These are phyloP conservation scores for Pogonognathellus flavescens DNA, from an alignment of 1,140 invertebrate species.

Conservation along the genomic window DNA sequence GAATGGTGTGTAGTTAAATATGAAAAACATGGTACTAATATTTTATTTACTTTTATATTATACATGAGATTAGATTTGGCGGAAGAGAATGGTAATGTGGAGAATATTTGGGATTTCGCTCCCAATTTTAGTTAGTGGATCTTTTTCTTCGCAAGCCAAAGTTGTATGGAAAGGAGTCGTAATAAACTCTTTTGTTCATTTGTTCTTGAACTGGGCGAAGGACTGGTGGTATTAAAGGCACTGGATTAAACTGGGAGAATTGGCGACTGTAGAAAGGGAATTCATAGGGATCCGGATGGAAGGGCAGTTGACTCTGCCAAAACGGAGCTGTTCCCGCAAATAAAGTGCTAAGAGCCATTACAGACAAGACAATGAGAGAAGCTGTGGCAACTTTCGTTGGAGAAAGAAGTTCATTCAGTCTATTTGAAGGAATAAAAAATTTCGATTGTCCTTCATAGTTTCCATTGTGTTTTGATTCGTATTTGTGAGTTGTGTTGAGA, in stretches of 20 bases:
- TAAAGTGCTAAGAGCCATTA: conserved; percentile 4
- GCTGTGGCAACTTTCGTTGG: background rate
- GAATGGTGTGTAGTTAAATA: no score
- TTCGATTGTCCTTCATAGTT: background rate
- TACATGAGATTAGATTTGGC: no score
- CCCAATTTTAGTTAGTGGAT: background rate
- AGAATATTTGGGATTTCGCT: no score
- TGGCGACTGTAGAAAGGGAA: background rate
- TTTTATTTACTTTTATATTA: no score
- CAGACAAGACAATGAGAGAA: background rate
- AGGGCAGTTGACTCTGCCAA: background rate
- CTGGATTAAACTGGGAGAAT: background rate
- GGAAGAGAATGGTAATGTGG: no score
- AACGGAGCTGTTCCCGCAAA: conserved; percentile 11
- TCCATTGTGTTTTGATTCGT: background rate
- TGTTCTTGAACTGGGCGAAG: background rate
- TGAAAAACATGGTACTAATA: no score
- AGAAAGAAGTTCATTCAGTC: background rate
- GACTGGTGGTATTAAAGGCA: background rate
- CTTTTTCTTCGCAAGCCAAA: conserved; percentile 3
- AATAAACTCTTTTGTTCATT: background rate
- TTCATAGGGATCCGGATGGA: background rate
- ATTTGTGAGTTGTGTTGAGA: background rate
- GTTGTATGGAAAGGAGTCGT: background rate
- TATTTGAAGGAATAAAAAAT: background rate